Evolutionary conservation across 1,140 invertebrate species (phyloP), one percentile per base, ranked within the genome.

Genomic region (Atta colombica): DNA sequence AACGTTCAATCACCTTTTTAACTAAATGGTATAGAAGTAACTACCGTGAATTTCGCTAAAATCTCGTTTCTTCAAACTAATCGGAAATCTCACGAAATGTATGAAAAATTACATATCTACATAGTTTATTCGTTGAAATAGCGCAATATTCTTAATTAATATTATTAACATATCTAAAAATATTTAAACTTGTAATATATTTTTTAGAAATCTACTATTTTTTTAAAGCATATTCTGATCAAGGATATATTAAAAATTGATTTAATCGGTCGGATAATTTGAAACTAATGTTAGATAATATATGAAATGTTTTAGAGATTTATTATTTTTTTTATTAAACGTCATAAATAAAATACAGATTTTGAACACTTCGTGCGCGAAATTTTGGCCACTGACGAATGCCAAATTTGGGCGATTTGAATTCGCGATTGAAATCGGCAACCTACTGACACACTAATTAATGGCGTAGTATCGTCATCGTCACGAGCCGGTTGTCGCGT

Each of bases 391-490:
- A 89, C 86, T 81, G 91, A 75, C 53, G 77, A 80, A 31, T 68
- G 88, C 92, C 93, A 93, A 94, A 94, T 94, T 94, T 92, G 93
- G 93, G 75, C 78, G 89, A 74, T 25, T 25, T 25, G 25, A 25
- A 25, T 84, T 85, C 89, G 85, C 85, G 82, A 92, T 91, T 87
- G 92, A 75, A 92, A 93, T 94, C 92, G 91, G 75, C 91, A 94
- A 94, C 94, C 94, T 93, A 94, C 91, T 94, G 93, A 94, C 94
- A 94, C 90, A 94, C 93, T 94, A 91, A 93, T 93, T 88, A 45
- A 45, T 12, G 78, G 7, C 51, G n/a, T n/a, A 45, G 58, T 58
- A 7, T 58, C 55, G n/a, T 58, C 87, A 51, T 86, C 91, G 87
- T 90, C 90, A 90, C 21, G 51, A 45, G 58, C 39, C 35, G 25